These are phyloP conservation scores for Stichopus chloronotus DNA, from an alignment of 35 echinoderm and acorn worm genomes.

Conservation along the genomic window DNA sequence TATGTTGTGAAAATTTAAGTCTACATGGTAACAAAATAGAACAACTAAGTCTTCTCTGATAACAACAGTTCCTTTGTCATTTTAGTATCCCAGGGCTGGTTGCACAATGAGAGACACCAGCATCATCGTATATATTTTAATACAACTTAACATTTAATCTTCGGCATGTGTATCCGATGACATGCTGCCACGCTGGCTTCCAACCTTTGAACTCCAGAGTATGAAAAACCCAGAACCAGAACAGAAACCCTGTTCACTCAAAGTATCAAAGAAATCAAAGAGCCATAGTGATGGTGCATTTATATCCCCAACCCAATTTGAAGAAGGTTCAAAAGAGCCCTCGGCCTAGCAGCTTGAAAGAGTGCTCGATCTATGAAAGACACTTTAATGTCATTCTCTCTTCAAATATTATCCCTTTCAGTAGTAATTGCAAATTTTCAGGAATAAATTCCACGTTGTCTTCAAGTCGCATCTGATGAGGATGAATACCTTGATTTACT, in stretches of 20 bases:
- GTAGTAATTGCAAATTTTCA: neutral
- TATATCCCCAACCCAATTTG: no score
- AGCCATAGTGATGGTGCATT: no score
- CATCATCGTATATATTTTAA: constrained; percentile 19
- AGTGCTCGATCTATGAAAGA: neutral
- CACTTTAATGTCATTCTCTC: constrained; percentile 22
- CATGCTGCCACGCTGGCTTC: no score
- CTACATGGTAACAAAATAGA: neutral
- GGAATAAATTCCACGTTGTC: no score
- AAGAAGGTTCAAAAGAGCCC: neutral
- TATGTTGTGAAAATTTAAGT: neutral
- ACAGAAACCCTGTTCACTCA: no score
- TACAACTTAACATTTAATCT: no score
- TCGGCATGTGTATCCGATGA: no score
- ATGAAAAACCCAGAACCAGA: no score
- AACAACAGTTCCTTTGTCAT: neutral
- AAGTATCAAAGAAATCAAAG: no score
- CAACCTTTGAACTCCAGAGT: no score
- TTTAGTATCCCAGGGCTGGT: neutral
- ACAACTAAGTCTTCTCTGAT: constrained; percentile 29
- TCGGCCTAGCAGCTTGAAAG: neutral
- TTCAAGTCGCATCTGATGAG: neutral
- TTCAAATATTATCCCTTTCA: neutral
- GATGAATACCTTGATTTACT: neutral
- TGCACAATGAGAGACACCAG: constrained; percentile 54